Percentiles rank a stretch among this genome's conserved stretches.
Evolutionary conservation across 2,113 vertebrate species (phyloP).

Genomic region (Antigone vipio): DNA sequence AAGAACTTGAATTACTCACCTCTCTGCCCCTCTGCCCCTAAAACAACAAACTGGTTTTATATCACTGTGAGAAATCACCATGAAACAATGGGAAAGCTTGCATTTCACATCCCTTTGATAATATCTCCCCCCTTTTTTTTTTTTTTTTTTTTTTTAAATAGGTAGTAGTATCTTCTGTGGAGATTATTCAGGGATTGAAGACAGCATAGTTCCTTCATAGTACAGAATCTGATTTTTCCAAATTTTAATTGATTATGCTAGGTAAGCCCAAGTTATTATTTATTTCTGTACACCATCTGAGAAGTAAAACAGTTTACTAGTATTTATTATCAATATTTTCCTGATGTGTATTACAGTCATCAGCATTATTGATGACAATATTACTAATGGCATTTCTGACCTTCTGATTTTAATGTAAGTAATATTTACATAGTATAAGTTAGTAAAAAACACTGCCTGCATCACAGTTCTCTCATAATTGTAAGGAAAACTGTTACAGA

Average conservation of each 20-base stretch:
- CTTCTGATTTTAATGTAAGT: not conserved
- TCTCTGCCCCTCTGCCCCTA: rapidly evolving
- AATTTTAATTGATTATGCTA: not conserved
- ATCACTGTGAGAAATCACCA: not conserved
- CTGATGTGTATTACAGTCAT: not conserved
- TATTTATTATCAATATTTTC: not conserved
- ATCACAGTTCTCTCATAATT: not conserved
- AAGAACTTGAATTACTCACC: not conserved
- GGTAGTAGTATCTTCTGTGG: not conserved
- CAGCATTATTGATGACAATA: not conserved
- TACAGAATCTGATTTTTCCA: not conserved
- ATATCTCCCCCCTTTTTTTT: not conserved
- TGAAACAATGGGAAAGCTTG: not conserved
- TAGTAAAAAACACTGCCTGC: not conserved
- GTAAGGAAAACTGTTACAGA: not conserved
- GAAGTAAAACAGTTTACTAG: not conserved
- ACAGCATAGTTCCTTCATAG: not conserved
- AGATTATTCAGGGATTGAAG: not conserved
- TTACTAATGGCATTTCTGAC: not conserved
- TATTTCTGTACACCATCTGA: not conserved
- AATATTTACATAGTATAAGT: not conserved
- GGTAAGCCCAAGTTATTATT: not conserved
- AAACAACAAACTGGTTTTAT: not conserved
- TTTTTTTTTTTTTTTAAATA: not conserved
- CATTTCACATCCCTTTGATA: not conserved